phyloP scores from a whole-genome alignment of 2,797 vertebrate species.

The Thripadectes ignobilis region DNA sequence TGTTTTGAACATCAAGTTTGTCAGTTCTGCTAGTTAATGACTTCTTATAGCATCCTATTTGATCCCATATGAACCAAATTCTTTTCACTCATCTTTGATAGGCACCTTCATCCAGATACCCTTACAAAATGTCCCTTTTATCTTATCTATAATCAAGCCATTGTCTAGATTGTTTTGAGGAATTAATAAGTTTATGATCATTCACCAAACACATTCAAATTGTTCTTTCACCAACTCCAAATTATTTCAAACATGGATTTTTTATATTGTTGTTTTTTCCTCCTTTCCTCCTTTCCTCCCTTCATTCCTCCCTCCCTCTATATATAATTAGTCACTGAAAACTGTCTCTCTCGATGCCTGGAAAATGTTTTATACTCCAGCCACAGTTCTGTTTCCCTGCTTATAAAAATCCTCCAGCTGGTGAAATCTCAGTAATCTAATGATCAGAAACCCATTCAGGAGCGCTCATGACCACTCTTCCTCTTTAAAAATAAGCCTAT shows the following conservation, averaged over 20 bases:
- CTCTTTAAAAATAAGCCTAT: not conserved
- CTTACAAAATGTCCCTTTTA: not conserved
- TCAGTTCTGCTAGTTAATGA: not conserved
- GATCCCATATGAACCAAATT: not conserved
- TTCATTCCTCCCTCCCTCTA: not conserved
- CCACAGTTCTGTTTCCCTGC: not conserved
- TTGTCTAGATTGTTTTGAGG: slow-evolving; percentile 13
- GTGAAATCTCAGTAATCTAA: slow-evolving; percentile 43
- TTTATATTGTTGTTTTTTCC: not conserved
- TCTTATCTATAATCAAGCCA: not conserved
- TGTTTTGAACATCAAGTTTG: not conserved
- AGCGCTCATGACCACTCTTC: not conserved
- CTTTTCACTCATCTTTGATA: not conserved
- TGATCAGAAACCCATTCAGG: slow-evolving; percentile 4
- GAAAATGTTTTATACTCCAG: not conserved
- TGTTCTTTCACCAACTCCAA: not conserved
- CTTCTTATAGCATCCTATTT: not conserved
- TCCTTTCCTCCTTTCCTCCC: not conserved
- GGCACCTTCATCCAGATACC: not conserved
- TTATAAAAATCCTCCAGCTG: slow-evolving; percentile 22
- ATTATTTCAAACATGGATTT: slow-evolving; percentile 2
- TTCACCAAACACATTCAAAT: slow-evolving; percentile 38
- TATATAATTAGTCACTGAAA: slow-evolving; percentile 56
- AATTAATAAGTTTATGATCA: not conserved
- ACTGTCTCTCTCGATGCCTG: not conserved